Conservation (phyloP, 2,797 vertebrate species). For the Coendou prehensilis region DNA sequence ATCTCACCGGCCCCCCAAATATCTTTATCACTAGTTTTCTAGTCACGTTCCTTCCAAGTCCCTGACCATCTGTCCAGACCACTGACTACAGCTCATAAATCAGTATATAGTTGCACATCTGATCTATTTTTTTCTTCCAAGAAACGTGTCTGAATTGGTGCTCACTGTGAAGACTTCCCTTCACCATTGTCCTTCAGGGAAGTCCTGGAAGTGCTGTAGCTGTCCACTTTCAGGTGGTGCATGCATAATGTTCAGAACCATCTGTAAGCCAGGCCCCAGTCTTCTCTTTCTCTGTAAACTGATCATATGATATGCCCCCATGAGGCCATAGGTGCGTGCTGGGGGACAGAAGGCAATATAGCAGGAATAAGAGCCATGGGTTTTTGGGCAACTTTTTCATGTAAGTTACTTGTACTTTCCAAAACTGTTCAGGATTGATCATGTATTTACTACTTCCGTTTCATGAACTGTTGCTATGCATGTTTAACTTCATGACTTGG, state of each 20-base stretch:
- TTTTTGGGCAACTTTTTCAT: neutral
- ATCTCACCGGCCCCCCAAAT: neutral
- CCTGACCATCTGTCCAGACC: neutral
- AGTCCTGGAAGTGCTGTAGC: neutral
- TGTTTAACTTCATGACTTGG: neutral
- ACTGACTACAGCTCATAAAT: neutral
- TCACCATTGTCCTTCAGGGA: neutral
- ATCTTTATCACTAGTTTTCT: neutral
- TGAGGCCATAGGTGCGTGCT: neutral
- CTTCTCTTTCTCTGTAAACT: too few relatives aligned
- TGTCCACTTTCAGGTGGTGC: neutral
- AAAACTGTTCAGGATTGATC: neutral
- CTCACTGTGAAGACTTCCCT: neutral
- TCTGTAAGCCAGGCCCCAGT: neutral
- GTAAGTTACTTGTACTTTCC: neutral
- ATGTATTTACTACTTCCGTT: neutral
- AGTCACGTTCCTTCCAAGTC: neutral
- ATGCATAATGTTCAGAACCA: neutral
- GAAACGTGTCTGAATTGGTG: neutral
- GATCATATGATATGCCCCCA: neutral
- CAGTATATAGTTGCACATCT: neutral
- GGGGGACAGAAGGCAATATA: neutral
- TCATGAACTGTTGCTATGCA: neutral
- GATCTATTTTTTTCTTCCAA: neutral
- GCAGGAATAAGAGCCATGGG: neutral